phyloP scores from a whole-genome alignment of 1,140 invertebrate genomes.

The Leguminivora glycinivorella region DNA sequence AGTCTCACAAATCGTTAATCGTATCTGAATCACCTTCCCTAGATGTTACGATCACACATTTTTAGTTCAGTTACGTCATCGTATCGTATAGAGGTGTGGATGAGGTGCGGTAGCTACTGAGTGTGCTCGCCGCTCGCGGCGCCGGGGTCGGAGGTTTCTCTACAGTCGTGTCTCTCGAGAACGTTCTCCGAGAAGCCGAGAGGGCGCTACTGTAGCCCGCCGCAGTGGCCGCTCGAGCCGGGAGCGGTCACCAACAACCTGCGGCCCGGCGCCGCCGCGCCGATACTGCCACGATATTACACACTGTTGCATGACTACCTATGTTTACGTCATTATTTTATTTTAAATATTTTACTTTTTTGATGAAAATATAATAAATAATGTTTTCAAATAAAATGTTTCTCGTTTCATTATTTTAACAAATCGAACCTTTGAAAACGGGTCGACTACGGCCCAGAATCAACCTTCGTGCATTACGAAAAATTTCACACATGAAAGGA shows the following conservation, averaged over 20 bases:
- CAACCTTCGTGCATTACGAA: too few species aligned
- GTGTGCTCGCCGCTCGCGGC: not conserved
- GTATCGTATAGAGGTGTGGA: conserved; percentile 47
- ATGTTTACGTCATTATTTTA: conserved; percentile 73
- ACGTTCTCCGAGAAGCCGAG: too few species aligned
- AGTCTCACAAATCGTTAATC: conserved; percentile 70
- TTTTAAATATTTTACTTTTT: conserved; percentile 77
- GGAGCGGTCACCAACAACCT: too few species aligned
- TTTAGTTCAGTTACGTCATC: conserved; percentile 64
- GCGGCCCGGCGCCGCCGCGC: not conserved
- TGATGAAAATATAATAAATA: conserved; percentile 77
- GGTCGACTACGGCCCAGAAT: too few species aligned
- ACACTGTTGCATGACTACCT: conserved; percentile 67
- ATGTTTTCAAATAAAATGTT: conserved; percentile 72
- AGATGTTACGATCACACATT: conserved; percentile 65
- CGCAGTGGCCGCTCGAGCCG: too few species aligned
- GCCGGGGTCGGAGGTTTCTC: not conserved
- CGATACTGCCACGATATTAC: conserved; percentile 47
- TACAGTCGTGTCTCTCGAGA: conserved; percentile 33
- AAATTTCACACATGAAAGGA: too few species aligned
- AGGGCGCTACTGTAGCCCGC: too few species aligned
- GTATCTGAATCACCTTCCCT: conserved; percentile 57
- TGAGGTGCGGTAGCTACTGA: conserved; percentile 29
- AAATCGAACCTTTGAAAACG: too few species aligned
- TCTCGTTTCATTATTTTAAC: not conserved